Evolutionary conservation across 2,113 vertebrate species (phyloP), one percentile per base, ranked within the genome.

Genomic region (Mionectes macconnelli): DNA sequence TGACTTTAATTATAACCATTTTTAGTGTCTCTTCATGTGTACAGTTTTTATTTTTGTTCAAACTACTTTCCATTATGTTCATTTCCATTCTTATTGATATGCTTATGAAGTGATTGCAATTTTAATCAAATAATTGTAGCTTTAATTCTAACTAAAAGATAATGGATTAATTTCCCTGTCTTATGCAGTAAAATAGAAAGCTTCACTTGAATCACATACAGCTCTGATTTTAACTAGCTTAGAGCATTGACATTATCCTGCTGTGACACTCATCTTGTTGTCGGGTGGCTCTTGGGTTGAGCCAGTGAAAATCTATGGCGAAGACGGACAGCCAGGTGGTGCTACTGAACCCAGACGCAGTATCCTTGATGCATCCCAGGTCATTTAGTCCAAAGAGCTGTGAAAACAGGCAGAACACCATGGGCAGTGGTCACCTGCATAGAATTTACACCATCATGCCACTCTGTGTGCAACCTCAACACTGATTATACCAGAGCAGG

Each of bases 91-190:
- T 86, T 84, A 66, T 69, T 90, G 69, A 19, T 73, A 45, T 14
- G n/a, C 12, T 90, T 91, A 70, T 62, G 49, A 77, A 96, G 81
- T 6, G 8, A 75, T 78, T 95, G 60, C 44, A 74, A 79, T 85
- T 94, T 96, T 92, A 94, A 94, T 95, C 23, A 64, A 87, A 92
- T 60, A 63, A 79, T 31, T 92, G 12, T 57, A 53, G 14, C 68
- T 62, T 63, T 69, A 63, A 40, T 69, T 87, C 60, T 83, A 87
- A 66, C 50, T 77, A 55, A 87, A 80, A 94, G 19, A 21, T 70
- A 8, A 4, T 78, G 4, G 67, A 84, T 55, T 77, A 49, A 60
- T 91, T 93, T 67, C 37, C 35, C 10, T 70, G 14, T 84, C 53
- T 87, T 90, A 35, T 23, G 13, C 1, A 8, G 20, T 20, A 67